Evolutionary conservation across 1,140 invertebrate genomes (phyloP).

Genomic region (Sycophaga agraensis): DNA sequence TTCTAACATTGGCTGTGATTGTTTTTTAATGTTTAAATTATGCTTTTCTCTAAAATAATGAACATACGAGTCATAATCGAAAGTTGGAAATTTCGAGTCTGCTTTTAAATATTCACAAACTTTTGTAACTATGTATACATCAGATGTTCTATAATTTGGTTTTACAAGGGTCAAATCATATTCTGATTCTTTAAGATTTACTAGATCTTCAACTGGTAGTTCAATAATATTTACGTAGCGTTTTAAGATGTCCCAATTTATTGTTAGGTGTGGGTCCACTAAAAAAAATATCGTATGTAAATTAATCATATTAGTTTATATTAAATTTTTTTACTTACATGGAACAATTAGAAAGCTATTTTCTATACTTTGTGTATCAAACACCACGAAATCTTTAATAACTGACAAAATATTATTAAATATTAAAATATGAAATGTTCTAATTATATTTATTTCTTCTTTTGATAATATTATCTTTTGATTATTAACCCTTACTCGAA

Average conservation of each 20-base stretch:
- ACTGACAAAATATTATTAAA: slow-evolving; percentile 75
- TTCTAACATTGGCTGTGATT: slow-evolving; percentile 81
- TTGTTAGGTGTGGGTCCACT: too few relatives aligned
- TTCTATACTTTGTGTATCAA: slow-evolving; percentile 64
- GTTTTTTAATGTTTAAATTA: slow-evolving; percentile 68
- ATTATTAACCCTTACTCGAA: slow-evolving; percentile 62
- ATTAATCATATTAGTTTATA: too few relatives aligned
- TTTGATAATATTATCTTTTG: slow-evolving; percentile 56
- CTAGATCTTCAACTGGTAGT: slow-evolving; percentile 36
- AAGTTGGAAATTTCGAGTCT: slow-evolving; percentile 76
- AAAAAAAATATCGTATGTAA: too few relatives aligned
- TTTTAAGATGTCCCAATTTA: slow-evolving; percentile 68
- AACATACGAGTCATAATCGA: slow-evolving; percentile 72
- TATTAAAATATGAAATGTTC: slow-evolving; percentile 61
- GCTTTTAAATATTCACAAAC: slow-evolving; percentile 81
- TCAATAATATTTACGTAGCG: slow-evolving; percentile 45
- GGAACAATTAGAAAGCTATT: slow-evolving; percentile 81
- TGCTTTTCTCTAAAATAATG: slow-evolving; percentile 86
- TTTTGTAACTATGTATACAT: slow-evolving; percentile 78
- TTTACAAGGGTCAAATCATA: slow-evolving; percentile 44
- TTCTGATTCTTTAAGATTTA: slow-evolving; percentile 32
- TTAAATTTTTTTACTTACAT: slow-evolving; percentile 36
- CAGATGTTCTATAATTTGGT: slow-evolving; percentile 43
- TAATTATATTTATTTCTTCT: slow-evolving; percentile 62
- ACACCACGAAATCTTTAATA: slow-evolving; percentile 77